Base-by-base conservation (phyloP, 2,888 invertebrate species). In the Phyllotreta cruciferae region DNA sequence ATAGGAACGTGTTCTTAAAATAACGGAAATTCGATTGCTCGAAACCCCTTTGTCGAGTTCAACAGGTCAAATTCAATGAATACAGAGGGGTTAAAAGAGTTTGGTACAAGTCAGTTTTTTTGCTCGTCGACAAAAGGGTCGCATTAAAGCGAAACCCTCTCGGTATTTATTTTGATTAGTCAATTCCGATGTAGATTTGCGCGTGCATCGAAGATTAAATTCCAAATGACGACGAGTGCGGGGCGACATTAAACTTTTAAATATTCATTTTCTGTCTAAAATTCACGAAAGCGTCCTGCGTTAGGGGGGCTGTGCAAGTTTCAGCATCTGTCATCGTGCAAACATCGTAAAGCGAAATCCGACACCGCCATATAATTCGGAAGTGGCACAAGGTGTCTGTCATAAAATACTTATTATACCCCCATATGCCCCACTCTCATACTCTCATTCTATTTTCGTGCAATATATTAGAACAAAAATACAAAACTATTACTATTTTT, bases 351-450 rank as follows among this genome's bases (percentile, higher is more conserved):
- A 78, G 71, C 71, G 77, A 77, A 77, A 77, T 71, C 73, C 66
- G 73, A 77, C 74, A 77, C 76, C 74, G 70, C 70, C 74, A 68
- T 68, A 66, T 70, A 63, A 70, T 75, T 77, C 77, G 78, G 77
- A 78, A 78, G 77, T 77, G 75, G 76, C 74, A 77, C 77, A 78
- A 78, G 77, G 78, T 78, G 78, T 78, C 77, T 73, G 69, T 75
- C 75, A 76, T 77, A 77, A 75, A 76, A 72, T 76, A 73, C 73
- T 71, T 24, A 24, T 24, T 24, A 24, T 24, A 24, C 24, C 24
- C n/a, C 24, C 24, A 63, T 62, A 62, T 66, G 37, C 44, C 63
- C 60, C 57, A 37, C 55, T 14, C 47, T 36, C 35, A 8, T 39
- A 10, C 36, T 24, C 44, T 45, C 39, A 47, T 53, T 63, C 45